Conservation (phyloP, 2,113 vertebrate species). For the Sialia sialis region DNA sequence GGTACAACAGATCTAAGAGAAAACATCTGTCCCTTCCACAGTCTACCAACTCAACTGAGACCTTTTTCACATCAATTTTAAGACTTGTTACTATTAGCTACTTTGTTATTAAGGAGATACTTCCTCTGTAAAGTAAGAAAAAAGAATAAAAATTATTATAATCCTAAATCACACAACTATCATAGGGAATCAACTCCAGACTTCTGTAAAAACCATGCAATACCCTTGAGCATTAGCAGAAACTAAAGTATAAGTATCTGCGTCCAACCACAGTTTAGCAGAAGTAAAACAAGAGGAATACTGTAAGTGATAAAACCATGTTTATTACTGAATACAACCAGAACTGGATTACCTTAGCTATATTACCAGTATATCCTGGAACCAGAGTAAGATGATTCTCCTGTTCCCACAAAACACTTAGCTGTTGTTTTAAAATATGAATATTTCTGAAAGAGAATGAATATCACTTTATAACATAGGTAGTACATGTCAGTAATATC, state of each 20-base stretch:
- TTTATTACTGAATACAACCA: background rate
- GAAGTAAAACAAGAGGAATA: background rate
- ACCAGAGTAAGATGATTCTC: constrained; percentile 78
- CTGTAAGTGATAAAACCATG: background rate
- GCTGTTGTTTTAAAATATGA: constrained; percentile 82
- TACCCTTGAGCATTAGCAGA: background rate
- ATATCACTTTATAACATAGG: background rate
- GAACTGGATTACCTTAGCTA: constrained; percentile 80
- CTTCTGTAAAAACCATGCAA: background rate
- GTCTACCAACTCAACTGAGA: background rate
- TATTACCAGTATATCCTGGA: constrained; percentile 83
- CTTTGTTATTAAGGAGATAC: background rate
- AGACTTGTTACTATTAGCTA: background rate
- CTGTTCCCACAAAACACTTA: constrained; percentile 83
- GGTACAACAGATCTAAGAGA: background rate
- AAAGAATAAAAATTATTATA: background rate
- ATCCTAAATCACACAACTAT: background rate
- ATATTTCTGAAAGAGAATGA: constrained; percentile 78
- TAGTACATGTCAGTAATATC: background rate
- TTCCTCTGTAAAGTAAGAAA: background rate
- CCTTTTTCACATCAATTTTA: background rate
- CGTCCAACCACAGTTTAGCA: background rate
- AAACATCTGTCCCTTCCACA: background rate
- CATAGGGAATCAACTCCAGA: background rate
- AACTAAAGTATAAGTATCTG: background rate